Percentiles rank a stretch among this genome's conserved stretches.
Evolutionary conservation across 2,888 invertebrate species (phyloP).

Genomic region (Caenorhabditis drosophilae): DNA sequence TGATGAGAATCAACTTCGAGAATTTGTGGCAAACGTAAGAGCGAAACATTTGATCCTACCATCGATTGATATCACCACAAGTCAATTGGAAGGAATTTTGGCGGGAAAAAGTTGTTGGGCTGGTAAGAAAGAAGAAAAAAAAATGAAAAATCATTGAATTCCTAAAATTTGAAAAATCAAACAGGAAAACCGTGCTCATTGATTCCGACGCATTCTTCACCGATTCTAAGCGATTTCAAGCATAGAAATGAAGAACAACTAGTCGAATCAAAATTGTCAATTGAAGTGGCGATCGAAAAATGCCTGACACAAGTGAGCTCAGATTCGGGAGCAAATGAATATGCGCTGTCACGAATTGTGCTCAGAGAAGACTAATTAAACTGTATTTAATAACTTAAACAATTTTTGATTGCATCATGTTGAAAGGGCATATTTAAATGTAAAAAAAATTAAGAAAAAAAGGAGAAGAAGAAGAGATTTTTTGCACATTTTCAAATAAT

Average conservation of each 20-base stretch:
- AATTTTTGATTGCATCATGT: too few relatives aligned
- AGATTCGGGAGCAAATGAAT: constrained; percentile 2
- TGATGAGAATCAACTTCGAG: constrained; percentile 3
- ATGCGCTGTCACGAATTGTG: not conserved
- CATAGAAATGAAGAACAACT: constrained; percentile 10
- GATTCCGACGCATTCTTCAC: constrained; percentile 21
- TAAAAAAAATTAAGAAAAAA: too few relatives aligned
- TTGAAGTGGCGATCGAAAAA: constrained; percentile 17
- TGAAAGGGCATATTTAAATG: too few relatives aligned
- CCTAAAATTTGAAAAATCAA: too few relatives aligned
- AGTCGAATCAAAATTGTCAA: not conserved
- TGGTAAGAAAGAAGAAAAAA: too few relatives aligned
- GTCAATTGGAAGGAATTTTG: constrained; percentile 11
- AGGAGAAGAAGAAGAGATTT: too few relatives aligned
- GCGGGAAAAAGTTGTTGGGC: constrained; percentile 22
- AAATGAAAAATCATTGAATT: too few relatives aligned
- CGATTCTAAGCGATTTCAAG: constrained; percentile 14
- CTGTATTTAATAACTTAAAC: too few relatives aligned
- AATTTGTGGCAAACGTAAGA: constrained; percentile 27
- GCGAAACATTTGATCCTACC: constrained; percentile 17
- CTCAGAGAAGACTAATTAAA: not conserved
- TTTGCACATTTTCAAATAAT: too few relatives aligned
- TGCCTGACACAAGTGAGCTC: not conserved
- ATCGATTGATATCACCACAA: constrained; percentile 16
- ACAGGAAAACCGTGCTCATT: constrained; percentile 16